Conservation (phyloP, 1,140 invertebrate species). For the Bombus huntii region DNA sequence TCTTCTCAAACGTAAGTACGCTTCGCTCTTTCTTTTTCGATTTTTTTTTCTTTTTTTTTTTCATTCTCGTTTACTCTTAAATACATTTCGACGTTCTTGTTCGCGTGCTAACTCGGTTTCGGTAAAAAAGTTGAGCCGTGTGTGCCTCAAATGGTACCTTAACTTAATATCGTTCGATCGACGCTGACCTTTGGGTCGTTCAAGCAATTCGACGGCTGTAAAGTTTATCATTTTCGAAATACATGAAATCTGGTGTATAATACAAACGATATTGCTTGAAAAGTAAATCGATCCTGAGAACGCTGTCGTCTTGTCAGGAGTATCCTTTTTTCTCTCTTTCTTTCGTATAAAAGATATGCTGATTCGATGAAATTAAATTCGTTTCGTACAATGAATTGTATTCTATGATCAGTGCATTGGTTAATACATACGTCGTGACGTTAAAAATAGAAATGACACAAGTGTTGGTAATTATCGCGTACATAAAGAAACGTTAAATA, state of each 20-base stretch:
- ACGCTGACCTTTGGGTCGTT: background rate
- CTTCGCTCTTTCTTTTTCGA: slow-evolving; percentile 8
- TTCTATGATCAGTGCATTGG: background rate
- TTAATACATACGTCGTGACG: background rate
- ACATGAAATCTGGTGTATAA: background rate
- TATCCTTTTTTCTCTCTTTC: too few relatives aligned
- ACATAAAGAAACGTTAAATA: slow-evolving; percentile 25
- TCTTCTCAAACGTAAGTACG: slow-evolving; percentile 46
- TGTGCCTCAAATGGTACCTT: slow-evolving; percentile 17
- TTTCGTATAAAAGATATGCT: background rate
- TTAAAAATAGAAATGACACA: slow-evolving; percentile 13
- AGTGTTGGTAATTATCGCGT: background rate
- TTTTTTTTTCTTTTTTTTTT: background rate
- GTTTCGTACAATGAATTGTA: background rate
- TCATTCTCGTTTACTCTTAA: background rate
- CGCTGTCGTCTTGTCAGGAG: too few relatives aligned
- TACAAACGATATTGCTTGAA: slow-evolving; percentile 12
- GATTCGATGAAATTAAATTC: background rate
- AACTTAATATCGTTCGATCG: slow-evolving; percentile 44
- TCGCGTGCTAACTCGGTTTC: background rate
- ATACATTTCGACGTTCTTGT: background rate
- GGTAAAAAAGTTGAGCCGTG: slow-evolving; percentile 44
- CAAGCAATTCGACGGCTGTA: background rate
- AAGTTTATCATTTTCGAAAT: background rate
- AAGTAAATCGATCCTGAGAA: background rate